These are phyloP conservation scores for Callipepla squamata DNA, from an alignment of 2,113 vertebrate species.

Conservation along the genomic window DNA sequence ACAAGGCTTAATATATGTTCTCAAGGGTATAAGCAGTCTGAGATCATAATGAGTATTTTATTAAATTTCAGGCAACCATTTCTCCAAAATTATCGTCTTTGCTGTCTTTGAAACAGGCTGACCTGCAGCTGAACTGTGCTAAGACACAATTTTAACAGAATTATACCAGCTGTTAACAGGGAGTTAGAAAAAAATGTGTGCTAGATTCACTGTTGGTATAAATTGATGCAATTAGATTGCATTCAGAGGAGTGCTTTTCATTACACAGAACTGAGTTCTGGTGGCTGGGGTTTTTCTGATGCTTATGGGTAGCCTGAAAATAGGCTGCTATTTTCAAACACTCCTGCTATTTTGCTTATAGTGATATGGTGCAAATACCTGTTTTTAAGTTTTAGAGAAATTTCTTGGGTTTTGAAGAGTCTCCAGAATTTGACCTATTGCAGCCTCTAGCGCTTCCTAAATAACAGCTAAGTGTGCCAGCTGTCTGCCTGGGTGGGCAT, in stretches of 20 bases:
- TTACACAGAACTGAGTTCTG: background rate
- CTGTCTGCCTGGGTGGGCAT: background rate
- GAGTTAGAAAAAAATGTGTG: background rate
- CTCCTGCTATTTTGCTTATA: background rate
- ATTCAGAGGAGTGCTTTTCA: background rate
- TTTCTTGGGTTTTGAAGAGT: background rate
- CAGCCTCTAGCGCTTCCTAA: background rate
- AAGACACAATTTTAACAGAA: constrained; percentile 20
- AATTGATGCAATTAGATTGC: background rate
- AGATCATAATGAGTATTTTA: constrained; percentile 12
- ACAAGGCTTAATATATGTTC: background rate
- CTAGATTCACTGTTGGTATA: background rate
- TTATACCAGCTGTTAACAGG: constrained; percentile 14
- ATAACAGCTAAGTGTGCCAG: fast-evolving
- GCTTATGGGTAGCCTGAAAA: fast-evolving
- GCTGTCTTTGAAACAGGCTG: constrained; percentile 34
- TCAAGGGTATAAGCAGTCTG: background rate
- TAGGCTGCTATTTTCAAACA: background rate
- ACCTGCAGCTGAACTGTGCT: constrained; percentile 41
- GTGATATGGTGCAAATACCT: background rate
- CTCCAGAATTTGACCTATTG: background rate
- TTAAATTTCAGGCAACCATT: background rate
- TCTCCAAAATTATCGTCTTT: constrained; percentile 5
- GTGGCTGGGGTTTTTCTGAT: background rate
- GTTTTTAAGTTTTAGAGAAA: background rate